Evolutionary conservation across 92 coral and sea anemone species (phyloP).

Genomic region (Actinostola sp.): DNA sequence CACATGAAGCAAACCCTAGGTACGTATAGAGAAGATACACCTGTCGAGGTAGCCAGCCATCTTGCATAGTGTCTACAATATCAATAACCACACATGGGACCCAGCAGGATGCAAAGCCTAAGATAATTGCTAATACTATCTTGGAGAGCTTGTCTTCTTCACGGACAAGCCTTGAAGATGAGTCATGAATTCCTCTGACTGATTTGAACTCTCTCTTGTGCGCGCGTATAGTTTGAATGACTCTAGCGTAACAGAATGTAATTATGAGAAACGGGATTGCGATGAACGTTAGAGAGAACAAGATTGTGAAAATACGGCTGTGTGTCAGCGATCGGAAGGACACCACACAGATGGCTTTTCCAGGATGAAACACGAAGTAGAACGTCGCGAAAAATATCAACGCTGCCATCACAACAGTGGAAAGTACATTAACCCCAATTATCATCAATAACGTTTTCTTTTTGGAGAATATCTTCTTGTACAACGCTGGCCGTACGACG

Average conservation of each 20-base stretch:
- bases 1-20: conserved; percentile 68
- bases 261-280: conserved; percentile 62
- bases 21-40: conserved; percentile 73
- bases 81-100: conserved; percentile 77
- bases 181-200: conserved; percentile 63
- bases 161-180: conserved; percentile 64
- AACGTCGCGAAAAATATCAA: conserved; percentile 47
- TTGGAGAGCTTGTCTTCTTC: conserved; percentile 78
- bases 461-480: conserved; percentile 65
- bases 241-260: conserved; percentile 61
- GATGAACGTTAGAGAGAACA: conserved; percentile 66
- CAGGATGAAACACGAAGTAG: conserved; percentile 74
- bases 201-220: conserved; percentile 69
- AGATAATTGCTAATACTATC: conserved; percentile 69
- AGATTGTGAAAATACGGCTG: conserved; percentile 50
- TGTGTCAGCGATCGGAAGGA: conserved; percentile 36
- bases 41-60: conserved; percentile 64
- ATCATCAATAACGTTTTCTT: conserved; percentile 63
- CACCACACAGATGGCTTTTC: conserved; percentile 82
- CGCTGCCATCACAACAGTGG: conserved; percentile 64
- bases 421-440: conserved; percentile 26
- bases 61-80: conserved; percentile 51
- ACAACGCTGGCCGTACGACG: conserved; percentile 66
- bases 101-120: conserved; percentile 84
- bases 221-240: conserved; percentile 62